Percentiles rank a stretch among this genome's conserved stretches.
Evolutionary conservation across 2,797 vertebrate genomes (phyloP).

Genomic region (Danio jaintianensis): DNA sequence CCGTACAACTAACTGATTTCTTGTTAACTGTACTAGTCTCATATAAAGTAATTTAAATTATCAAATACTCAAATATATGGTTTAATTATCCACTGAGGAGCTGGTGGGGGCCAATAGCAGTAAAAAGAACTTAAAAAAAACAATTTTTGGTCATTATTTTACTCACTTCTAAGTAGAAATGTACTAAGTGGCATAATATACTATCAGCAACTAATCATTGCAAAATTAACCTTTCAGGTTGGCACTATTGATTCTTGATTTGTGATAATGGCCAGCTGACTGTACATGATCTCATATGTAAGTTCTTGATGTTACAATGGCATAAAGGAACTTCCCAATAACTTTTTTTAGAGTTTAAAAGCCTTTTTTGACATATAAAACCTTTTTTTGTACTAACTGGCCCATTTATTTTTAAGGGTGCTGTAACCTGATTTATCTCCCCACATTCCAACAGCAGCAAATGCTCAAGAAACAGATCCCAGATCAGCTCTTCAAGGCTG

Average conservation of each 20-base stretch:
- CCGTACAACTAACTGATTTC: not conserved
- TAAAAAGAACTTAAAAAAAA: no score
- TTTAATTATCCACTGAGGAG: not conserved
- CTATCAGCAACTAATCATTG: not conserved
- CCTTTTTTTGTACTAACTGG: not conserved
- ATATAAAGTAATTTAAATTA: not conserved
- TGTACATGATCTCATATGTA: not conserved
- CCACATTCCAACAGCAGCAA: conserved; percentile 22
- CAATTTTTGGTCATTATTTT: no score
- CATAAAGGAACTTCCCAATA: not conserved
- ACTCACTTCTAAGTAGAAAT: no score
- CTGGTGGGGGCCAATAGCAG: no score
- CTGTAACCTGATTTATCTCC: conserved; percentile 25
- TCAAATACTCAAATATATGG: not conserved
- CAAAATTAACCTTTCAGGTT: conserved; percentile 1
- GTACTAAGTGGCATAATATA: not conserved
- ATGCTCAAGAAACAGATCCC: conserved; percentile 11
- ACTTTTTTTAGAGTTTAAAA: not conserved
- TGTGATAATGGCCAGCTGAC: not conserved
- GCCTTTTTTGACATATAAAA: not conserved
- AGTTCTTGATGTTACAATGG: not conserved
- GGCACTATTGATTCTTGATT: not conserved
- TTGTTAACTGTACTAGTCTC: not conserved
- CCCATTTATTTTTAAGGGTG: not conserved
- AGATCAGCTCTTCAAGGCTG: conserved; percentile 26